phyloP scores from a whole-genome alignment of 2,113 vertebrate species.

The Zootoca vivipara region DNA sequence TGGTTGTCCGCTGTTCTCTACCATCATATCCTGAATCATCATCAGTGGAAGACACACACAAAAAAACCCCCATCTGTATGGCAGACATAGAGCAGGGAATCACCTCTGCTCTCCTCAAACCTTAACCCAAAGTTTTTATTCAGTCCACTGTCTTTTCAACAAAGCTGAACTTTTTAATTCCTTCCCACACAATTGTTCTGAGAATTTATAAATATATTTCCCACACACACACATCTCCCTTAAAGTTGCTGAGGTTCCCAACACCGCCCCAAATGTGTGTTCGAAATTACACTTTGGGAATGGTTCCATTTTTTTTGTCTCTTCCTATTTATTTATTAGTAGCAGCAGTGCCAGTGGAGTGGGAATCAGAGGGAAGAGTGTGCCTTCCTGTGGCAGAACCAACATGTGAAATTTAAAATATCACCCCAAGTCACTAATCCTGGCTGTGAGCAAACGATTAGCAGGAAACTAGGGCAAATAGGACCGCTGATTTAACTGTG shows the following conservation, averaged over 20 bases:
- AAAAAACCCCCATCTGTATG: not conserved
- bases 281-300: not conserved
- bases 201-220: not conserved
- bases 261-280: not conserved
- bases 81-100: not conserved
- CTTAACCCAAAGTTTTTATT: not conserved
- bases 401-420: conserved; percentile 69
- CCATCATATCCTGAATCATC: not conserved
- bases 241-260: not conserved
- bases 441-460: conserved; percentile 85
- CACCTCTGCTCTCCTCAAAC: not conserved
- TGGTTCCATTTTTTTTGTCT: not conserved
- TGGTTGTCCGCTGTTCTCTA: not conserved
- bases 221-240: too few relatives aligned
- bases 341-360: not conserved
- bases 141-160: not conserved
- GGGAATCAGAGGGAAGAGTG: conserved; percentile 41
- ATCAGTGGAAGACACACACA: not conserved
- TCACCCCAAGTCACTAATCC: conserved; percentile 74
- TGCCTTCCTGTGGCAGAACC: conserved; percentile 66
- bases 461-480: conserved; percentile 89
- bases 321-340: not conserved
- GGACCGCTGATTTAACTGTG: conserved; percentile 93
- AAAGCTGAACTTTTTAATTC: not conserved
- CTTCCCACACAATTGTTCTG: not conserved